Conservation (phyloP, 2,113 vertebrate genomes). For the Plotosus lineatus region DNA sequence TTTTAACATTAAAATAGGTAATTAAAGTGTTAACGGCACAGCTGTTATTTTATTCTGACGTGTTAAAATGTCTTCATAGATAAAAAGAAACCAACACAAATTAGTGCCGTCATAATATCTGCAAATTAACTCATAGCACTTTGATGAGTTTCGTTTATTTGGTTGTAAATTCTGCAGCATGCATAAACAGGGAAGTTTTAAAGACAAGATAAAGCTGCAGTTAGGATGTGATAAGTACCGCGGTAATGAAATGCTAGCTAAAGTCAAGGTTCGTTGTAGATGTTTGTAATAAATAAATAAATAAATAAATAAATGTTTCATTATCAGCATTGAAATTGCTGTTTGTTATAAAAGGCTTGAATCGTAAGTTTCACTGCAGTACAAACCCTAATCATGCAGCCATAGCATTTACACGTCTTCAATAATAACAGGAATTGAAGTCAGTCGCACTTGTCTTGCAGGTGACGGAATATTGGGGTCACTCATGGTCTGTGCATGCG, state of each 20-base stretch:
- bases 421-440: not conserved
- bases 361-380: not conserved
- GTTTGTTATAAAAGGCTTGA: not conserved
- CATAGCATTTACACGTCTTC: not conserved
- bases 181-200: too few relatives aligned
- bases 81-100: not conserved
- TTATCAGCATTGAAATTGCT: not conserved
- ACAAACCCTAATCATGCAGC: not conserved
- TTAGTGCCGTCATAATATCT: not conserved
- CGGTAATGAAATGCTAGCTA: not conserved
- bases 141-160: not conserved
- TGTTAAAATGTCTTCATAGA: too few relatives aligned
- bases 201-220: too few relatives aligned
- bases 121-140: not conserved
- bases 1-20: not conserved
- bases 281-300: not conserved
- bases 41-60: not conserved
- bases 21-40: not conserved
- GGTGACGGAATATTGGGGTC: not conserved
- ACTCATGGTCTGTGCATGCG: slow-evolving; percentile 9
- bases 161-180: too few relatives aligned
- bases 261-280: not conserved
- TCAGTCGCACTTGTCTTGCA: not conserved
- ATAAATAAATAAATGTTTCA: not conserved
- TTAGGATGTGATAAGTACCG: not conserved